These are phyloP conservation scores for Nomada fabriciana DNA, from an alignment of 2,888 invertebrate species.

Conservation along the genomic window DNA sequence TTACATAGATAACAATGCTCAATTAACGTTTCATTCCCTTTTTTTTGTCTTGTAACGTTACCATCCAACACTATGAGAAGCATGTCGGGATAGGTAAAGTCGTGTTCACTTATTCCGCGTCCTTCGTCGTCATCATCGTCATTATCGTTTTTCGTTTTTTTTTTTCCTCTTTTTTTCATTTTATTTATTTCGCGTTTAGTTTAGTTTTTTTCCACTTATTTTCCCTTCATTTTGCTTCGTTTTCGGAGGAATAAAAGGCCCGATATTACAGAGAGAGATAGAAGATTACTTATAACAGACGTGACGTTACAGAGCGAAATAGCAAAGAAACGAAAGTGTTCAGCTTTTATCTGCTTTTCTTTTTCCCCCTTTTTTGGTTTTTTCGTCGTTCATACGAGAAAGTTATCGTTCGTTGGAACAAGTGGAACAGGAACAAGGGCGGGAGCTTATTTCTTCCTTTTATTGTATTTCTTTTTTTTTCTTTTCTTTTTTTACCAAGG, in stretches of 20 bases:
- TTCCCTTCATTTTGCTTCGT: slow-evolving; percentile 22
- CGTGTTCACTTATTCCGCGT: slow-evolving; percentile 66
- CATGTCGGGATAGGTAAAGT: slow-evolving; percentile 79
- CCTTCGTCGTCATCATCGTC: slow-evolving; percentile 42
- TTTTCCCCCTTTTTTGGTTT: not conserved
- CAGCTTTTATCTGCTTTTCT: not conserved
- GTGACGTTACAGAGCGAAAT: slow-evolving; percentile 75
- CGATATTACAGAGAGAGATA: slow-evolving; percentile 71
- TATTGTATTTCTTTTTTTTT: not conserved
- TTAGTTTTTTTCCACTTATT: slow-evolving; percentile 21
- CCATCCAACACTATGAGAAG: slow-evolving; percentile 81
- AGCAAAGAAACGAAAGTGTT: slow-evolving; percentile 64
- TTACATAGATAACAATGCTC: slow-evolving; percentile 85
- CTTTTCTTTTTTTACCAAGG: not conserved
- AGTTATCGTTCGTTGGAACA: slow-evolving; percentile 24
- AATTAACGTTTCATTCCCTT: slow-evolving; percentile 82
- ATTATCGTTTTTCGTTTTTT: slow-evolving; percentile 46
- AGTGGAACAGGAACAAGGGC: slow-evolving; percentile 43
- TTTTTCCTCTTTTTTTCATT: slow-evolving; percentile 39
- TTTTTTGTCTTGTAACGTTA: slow-evolving; percentile 79
- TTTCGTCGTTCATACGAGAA: slow-evolving; percentile 10
- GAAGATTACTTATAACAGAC: slow-evolving; percentile 70
- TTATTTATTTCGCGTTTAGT: slow-evolving; percentile 53
- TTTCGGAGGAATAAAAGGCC: slow-evolving; percentile 73
- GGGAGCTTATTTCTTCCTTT: slow-evolving; percentile 15